Conservation (phyloP, 2,797 vertebrate species). For the Lagorchestes hirsutus region DNA sequence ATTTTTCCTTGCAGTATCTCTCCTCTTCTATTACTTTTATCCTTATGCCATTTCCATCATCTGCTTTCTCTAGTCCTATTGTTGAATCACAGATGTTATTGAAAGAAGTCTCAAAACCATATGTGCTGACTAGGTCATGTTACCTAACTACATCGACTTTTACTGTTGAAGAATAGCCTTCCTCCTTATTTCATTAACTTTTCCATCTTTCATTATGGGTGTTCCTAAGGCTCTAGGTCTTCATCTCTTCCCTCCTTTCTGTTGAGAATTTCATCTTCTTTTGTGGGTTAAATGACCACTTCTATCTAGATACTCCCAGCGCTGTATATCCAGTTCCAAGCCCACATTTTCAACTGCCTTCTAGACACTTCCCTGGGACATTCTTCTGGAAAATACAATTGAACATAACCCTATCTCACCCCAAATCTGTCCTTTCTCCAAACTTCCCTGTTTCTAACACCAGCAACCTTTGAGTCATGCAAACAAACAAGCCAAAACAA, state of each 20-base stretch:
- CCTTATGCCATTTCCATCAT: neutral
- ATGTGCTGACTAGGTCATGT: neutral
- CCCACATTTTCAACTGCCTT: neutral
- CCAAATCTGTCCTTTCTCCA: neutral
- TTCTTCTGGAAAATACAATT: neutral
- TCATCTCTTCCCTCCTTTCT: neutral
- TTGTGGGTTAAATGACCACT: neutral
- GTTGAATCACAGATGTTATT: neutral
- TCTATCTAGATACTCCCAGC: neutral
- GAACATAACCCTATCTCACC: rapidly evolving
- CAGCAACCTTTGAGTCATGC: neutral
- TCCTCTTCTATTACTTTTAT: neutral
- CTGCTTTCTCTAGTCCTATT: neutral
- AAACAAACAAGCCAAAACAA: neutral
- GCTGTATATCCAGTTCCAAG: neutral
- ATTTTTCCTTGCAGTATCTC: neutral
- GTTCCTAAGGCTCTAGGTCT: neutral
- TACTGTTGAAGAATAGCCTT: neutral
- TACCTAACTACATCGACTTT: neutral
- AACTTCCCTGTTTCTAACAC: neutral
- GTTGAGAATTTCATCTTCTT: neutral
- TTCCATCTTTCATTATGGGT: neutral
- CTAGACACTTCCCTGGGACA: neutral
- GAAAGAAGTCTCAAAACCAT: neutral
- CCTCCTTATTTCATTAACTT: neutral